Conservation (phyloP, 2,113 vertebrate species). For the Nymphicus hollandicus region DNA sequence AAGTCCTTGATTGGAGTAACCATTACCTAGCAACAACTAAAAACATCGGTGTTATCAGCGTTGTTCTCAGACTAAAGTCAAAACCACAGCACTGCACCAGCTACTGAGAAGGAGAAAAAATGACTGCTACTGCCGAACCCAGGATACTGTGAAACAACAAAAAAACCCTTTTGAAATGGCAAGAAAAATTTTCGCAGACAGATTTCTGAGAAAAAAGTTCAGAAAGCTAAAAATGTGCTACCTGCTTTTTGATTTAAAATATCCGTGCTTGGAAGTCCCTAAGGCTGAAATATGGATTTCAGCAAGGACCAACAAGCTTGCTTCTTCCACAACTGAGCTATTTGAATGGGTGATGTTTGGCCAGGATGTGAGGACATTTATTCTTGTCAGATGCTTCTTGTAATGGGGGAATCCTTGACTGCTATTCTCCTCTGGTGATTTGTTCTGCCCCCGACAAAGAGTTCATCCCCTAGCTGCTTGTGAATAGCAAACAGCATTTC, state of each 20-base stretch:
- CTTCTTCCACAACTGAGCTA: background rate
- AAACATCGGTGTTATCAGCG: background rate
- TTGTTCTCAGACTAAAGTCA: background rate
- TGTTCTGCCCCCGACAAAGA: background rate
- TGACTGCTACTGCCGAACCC: background rate
- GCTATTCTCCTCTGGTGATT: background rate
- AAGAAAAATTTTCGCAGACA: background rate
- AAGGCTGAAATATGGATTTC: background rate
- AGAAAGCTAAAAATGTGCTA: background rate
- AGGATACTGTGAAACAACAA: background rate
- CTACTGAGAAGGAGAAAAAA: background rate
- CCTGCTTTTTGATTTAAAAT: background rate
- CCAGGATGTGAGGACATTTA: accelerated
- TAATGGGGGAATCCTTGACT: background rate
- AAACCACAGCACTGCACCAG: background rate
- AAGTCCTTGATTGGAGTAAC: background rate
- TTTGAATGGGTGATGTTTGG: background rate
- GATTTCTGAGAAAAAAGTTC: background rate
- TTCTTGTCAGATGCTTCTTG: background rate
- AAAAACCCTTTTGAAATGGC: background rate
- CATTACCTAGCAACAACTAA: background rate
- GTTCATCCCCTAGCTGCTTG: background rate
- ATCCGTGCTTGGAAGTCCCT: background rate
- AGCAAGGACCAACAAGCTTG: background rate
- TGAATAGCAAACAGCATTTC: background rate